Evolutionary conservation across 2,888 invertebrate species (phyloP).

Genomic region (Aelia acuminata): DNA sequence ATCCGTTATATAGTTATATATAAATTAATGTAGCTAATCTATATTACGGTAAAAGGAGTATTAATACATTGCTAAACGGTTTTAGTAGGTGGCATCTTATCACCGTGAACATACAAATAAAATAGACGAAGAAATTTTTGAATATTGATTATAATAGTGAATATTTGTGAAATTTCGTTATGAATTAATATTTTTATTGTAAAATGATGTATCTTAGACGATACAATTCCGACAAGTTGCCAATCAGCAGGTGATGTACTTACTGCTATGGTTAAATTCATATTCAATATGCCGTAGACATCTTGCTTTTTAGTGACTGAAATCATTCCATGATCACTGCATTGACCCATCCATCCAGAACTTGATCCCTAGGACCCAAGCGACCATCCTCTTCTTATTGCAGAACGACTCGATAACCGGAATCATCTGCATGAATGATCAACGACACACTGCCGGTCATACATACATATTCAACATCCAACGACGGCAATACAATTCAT

Average conservation of each 20-base stretch:
- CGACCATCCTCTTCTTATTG: neutral
- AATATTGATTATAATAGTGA: no score
- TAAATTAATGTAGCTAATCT: no score
- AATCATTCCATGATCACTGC: neutral
- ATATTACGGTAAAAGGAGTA: no score
- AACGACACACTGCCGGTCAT: neutral
- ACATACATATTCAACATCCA: conserved; percentile 5
- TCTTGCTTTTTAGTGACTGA: neutral
- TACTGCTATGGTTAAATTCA: neutral
- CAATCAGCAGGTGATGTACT: neutral
- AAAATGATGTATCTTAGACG: no score
- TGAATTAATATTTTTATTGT: no score
- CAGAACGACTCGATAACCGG: neutral
- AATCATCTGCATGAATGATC: neutral
- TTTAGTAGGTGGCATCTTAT: no score
- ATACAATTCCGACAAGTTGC: neutral
- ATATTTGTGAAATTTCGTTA: no score
- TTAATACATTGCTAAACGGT: no score
- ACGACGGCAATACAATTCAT: neutral
- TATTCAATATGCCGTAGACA: neutral
- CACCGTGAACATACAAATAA: no score
- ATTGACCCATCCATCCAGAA: neutral
- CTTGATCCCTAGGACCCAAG: neutral
- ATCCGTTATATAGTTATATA: neutral
- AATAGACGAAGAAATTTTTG: no score